Evolutionary conservation across 2,113 vertebrate species (phyloP).

Genomic region (Gasterosteus aculeatus): DNA sequence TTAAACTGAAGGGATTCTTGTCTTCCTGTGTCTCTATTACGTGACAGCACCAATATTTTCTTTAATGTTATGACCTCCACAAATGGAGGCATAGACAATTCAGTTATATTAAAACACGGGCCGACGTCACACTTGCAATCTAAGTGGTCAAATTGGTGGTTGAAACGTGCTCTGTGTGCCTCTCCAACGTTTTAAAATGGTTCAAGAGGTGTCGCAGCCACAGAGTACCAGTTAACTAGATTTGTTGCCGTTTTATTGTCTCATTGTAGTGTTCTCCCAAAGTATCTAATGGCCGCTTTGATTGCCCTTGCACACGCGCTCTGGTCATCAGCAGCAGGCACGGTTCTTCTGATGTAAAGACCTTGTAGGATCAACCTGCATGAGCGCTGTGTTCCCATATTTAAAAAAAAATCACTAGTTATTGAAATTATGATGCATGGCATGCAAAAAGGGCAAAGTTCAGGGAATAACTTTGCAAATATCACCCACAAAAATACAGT

Average conservation of each 20-base stretch:
- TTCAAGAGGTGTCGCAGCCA: background rate
- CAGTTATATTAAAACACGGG: background rate
- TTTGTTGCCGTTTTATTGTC: background rate
- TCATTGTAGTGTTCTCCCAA: background rate
- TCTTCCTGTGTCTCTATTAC: background rate
- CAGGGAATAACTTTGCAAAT: background rate
- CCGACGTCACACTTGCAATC: slow-evolving; percentile 7
- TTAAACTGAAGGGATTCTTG: background rate
- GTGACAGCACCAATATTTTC: background rate
- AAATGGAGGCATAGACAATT: background rate
- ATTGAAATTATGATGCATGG: background rate
- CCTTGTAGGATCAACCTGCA: background rate
- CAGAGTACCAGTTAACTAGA: background rate
- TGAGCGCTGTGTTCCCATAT: background rate
- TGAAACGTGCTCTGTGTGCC: slow-evolving; percentile 16
- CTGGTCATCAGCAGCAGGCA: background rate
- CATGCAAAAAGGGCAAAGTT: background rate
- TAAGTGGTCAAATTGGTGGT: slow-evolving; percentile 29
- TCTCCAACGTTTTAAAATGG: slow-evolving; percentile 6
- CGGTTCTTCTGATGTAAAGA: background rate
- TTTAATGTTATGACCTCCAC: background rate
- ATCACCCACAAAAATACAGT: background rate
- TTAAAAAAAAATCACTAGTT: background rate
- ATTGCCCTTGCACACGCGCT: slow-evolving; percentile 1
- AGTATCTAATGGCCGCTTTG: slow-evolving; percentile 14